Percentiles rank a stretch among this genome's conserved stretches.
Conservation (phyloP, 2,797 vertebrate genomes). For the Capromys pilorides region DNA sequence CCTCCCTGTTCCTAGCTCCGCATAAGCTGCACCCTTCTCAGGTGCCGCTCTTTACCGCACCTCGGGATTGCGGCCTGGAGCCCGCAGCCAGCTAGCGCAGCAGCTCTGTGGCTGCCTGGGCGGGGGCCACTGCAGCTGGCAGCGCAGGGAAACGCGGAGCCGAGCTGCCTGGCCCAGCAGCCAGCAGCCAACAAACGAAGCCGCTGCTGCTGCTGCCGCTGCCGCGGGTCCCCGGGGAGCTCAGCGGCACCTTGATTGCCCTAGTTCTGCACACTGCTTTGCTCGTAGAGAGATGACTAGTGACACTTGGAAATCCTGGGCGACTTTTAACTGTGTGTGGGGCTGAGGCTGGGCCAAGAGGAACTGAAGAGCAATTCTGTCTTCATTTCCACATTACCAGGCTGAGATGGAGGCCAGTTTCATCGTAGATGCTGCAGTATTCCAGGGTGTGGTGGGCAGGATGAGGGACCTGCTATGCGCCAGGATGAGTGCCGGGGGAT, state of each 20-base stretch:
- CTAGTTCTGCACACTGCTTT: background rate
- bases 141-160: background rate
- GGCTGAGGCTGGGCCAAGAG: background rate
- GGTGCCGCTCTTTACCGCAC: conserved; percentile 15
- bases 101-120: background rate
- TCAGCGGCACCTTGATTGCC: background rate
- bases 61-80: background rate
- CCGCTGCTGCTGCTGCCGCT: fast-evolving
- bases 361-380: background rate
- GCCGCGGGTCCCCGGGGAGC: background rate
- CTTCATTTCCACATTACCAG: background rate
- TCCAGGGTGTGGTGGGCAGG: background rate
- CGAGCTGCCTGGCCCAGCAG: background rate
- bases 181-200: background rate
- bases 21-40: conserved; percentile 59
- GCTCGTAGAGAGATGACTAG: background rate
- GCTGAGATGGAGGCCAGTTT: background rate
- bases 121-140: background rate
- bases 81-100: background rate
- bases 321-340: background rate
- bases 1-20: conserved; percentile 58
- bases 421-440: background rate
- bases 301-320: conserved; percentile 13
- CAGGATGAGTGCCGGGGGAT: background rate
- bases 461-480: background rate